Percentiles rank a stretch among this genome's conserved stretches.
These are phyloP conservation scores for Thinocorus orbignyianus DNA, from an alignment of 2,113 vertebrate species.

Conservation along the genomic window DNA sequence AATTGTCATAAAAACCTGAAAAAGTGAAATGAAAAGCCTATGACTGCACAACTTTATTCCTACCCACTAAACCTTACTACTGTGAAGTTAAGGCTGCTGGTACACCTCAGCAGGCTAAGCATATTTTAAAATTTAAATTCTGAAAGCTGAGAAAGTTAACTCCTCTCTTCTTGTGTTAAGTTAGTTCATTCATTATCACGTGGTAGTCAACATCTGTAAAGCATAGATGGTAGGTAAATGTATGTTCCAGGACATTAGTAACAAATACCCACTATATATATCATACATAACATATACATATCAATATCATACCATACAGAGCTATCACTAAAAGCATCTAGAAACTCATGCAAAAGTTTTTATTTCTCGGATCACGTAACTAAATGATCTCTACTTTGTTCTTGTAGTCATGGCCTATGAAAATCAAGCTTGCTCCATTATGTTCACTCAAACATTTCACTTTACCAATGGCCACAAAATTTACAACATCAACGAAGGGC, in stretches of 20 bases:
- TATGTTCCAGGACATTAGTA: neutral
- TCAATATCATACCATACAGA: neutral
- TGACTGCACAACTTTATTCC: neutral
- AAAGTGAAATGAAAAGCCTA: neutral
- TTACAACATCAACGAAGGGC: neutral
- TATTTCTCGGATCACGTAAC: neutral
- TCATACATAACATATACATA: neutral
- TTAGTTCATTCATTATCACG: neutral
- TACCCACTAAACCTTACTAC: neutral
- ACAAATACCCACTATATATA: neutral
- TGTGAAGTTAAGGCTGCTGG: neutral
- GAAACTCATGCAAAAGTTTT: neutral
- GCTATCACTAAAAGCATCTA: neutral
- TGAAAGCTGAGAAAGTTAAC: neutral
- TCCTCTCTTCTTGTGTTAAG: neutral
- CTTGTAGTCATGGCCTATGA: neutral
- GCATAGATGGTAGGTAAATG: neutral
- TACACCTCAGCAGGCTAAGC: neutral
- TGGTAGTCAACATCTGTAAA: neutral
- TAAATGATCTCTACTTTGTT: neutral
- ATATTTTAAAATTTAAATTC: neutral
- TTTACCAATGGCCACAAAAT: neutral
- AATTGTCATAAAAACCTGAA: neutral
- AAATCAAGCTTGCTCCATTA: neutral
- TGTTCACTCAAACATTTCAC: neutral